Conservation (phyloP, 2,888 invertebrate species). For the Drosophila eohydei region DNA sequence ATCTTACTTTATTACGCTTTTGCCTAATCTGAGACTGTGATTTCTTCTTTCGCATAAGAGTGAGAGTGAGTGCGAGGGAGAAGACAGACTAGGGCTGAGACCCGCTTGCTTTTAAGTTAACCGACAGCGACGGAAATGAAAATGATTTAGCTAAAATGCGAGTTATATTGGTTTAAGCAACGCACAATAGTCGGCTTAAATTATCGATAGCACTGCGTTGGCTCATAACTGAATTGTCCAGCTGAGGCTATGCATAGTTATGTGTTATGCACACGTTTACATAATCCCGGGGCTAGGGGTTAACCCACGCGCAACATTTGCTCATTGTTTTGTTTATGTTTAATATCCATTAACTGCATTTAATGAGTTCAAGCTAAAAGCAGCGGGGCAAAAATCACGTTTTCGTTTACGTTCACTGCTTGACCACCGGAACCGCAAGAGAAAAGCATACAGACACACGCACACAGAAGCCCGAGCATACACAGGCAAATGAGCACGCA, state of each 20-base stretch:
- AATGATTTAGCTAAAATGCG: constrained; percentile 55
- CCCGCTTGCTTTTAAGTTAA: constrained; percentile 31
- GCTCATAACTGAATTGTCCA: constrained; percentile 4
- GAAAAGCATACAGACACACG: constrained; percentile 25
- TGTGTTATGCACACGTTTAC: constrained; percentile 23
- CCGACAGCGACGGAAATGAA: constrained; percentile 54
- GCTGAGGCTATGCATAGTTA: constrained; percentile 11
- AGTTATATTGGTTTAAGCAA: constrained; percentile 2
- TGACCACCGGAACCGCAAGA: constrained; percentile 42
- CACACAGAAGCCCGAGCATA: neutral
- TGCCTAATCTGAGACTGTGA: constrained; percentile 24
- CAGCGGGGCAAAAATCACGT: constrained; percentile 35
- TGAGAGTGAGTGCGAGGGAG: neutral
- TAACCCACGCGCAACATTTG: constrained; percentile 49
- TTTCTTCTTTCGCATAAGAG: neutral
- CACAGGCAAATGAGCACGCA: constrained; percentile 21
- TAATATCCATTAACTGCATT: constrained; percentile 73
- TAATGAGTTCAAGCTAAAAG: constrained; percentile 61
- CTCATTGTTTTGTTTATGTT: constrained; percentile 59
- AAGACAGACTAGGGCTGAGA: neutral
- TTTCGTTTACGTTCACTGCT: constrained; percentile 31
- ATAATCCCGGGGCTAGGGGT: constrained; percentile 19
- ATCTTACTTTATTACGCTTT: constrained; percentile 32
- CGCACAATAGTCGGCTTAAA: constrained; percentile 5
- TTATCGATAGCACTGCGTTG: constrained; percentile 18